These are phyloP conservation scores for Protobothrops mucrosquamatus DNA, from an alignment of 2,113 vertebrate species.

Conservation along the genomic window DNA sequence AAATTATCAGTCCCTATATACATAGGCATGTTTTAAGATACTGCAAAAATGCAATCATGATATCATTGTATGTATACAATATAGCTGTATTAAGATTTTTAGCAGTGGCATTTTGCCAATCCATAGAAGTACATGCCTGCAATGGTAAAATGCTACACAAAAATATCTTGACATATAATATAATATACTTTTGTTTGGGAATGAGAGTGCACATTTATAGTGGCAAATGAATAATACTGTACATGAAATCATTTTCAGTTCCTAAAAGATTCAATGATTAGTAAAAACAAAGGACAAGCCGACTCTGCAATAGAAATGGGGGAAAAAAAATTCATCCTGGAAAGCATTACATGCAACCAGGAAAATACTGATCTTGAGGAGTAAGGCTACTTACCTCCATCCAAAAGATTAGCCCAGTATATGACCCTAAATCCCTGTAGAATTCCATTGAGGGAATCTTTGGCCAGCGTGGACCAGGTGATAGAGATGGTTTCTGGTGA, in stretches of 20 bases:
- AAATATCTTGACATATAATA: neutral
- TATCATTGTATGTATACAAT: neutral
- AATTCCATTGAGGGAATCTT: constrained; percentile 94
- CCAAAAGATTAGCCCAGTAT: constrained; percentile 97
- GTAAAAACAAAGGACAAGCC: neutral
- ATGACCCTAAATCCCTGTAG: constrained; percentile 97
- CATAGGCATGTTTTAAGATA: neutral
- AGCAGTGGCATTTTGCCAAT: neutral
- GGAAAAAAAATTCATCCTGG: neutral
- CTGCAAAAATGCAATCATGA: neutral
- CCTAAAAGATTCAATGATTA: neutral
- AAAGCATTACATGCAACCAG: neutral
- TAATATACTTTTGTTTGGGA: neutral
- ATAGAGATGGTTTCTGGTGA: constrained; percentile 96
- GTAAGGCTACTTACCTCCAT: constrained; percentile 81
- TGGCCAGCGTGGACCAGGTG: constrained; percentile 89
- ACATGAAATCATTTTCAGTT: neutral
- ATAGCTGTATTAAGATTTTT: neutral
- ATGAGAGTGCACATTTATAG: neutral
- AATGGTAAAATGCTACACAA: neutral
- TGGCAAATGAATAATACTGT: neutral
- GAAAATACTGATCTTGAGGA: neutral
- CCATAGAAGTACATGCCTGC: neutral
- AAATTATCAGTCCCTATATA: neutral
- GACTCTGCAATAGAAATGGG: neutral